Base-by-base conservation (phyloP, 2,888 invertebrate genomes). In the Frankliniella fusca region DNA sequence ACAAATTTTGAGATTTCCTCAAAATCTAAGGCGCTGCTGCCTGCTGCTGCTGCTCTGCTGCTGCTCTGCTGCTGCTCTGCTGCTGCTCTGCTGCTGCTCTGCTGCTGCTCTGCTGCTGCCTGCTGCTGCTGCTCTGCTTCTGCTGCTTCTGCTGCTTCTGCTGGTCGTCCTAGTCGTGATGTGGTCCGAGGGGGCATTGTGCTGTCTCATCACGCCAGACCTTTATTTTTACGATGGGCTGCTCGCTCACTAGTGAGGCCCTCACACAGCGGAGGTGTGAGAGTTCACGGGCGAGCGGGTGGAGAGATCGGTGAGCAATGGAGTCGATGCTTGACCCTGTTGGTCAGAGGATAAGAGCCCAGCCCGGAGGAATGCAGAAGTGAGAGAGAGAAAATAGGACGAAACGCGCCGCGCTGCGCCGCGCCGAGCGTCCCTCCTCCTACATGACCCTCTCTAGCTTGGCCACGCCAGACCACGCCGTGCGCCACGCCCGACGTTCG, bases 221-320 rank as follows among this genome's bases (percentile, higher is more conserved):
- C 70, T 76, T 23, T 76, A 76, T 76, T 76, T 76, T 76, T 76
- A 23, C 27, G 70, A 76, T 27, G 70, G 27, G 27, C 38, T 38
- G 38, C 38, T 38, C 38, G 38, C 38, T 38, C 38, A 38, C 38
- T 38, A 38, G 38, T 38, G 38, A 38, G 38, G 38, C 38, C 38
- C 38, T 38, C 38, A 38, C 38, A 38, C 38, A 38, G 38, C 2
- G 38, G 38, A 38, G 38, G 38, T 38, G 38, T 38, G 38, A 38
- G 38, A 38, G 38, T 38, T 38, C 38, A 38, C 38, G 38, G 38
- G 38, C 38, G 5, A 38, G 38, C 38, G 38, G 38, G 38, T 2
- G 38, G 38, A 38, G 38, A 38, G 38, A 38, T 38, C 38, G 38
- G 38, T 38, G 38, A 38, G 38, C 38, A 38, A 38, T 38, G 38